Conservation (phyloP, 2,113 vertebrate genomes). For the Grallaria varia region DNA sequence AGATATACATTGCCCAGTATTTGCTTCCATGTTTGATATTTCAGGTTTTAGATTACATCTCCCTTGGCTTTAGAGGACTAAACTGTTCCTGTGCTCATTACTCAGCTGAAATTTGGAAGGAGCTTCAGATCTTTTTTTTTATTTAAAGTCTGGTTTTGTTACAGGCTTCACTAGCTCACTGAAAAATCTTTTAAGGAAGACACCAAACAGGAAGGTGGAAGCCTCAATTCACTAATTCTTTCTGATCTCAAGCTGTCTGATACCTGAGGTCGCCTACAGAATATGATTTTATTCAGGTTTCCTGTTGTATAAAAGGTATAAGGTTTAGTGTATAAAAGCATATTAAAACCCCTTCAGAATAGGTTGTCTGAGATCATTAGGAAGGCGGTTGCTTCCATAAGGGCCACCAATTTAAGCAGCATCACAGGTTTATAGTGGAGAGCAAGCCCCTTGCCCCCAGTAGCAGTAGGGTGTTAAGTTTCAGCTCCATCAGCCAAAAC, state of each 20-base stretch:
- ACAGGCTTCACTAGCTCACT: neutral
- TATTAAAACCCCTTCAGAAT: neutral
- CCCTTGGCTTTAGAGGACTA: neutral
- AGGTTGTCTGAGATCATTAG: neutral
- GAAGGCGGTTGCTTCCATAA: neutral
- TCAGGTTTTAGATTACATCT: neutral
- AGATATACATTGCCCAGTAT: neutral
- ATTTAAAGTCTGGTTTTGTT: slow-evolving; percentile 11
- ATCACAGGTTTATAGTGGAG: neutral
- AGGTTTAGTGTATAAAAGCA: neutral
- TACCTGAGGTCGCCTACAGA: neutral
- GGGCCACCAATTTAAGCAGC: neutral
- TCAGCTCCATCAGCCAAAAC: neutral
- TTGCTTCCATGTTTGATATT: neutral
- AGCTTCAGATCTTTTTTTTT: neutral
- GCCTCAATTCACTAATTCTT: neutral
- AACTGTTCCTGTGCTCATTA: neutral
- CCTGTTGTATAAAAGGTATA: neutral
- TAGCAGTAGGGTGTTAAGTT: neutral
- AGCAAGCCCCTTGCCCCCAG: neutral
- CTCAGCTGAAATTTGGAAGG: slow-evolving; percentile 25
- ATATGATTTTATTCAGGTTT: neutral
- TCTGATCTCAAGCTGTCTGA: neutral
- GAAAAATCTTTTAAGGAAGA: neutral
- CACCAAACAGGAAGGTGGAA: neutral